These are phyloP conservation scores for Scolanthus callimorphus DNA, from an alignment of 92 coral and sea anemone genomes.

Conservation along the genomic window DNA sequence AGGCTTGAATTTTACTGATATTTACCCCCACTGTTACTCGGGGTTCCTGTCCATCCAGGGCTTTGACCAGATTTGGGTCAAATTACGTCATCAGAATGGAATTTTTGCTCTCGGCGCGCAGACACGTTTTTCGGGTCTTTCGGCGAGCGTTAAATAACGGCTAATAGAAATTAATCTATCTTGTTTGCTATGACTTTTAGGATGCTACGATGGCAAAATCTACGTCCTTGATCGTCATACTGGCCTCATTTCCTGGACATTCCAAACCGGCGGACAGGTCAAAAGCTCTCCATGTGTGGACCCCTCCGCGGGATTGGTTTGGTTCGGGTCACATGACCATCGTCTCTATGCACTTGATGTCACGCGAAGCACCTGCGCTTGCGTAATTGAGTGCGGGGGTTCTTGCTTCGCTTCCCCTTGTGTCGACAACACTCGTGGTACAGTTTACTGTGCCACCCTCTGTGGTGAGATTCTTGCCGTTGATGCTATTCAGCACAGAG, in stretches of 20 bases:
- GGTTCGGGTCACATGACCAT: slow-evolving; percentile 98
- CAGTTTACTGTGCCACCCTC: slow-evolving; percentile 71
- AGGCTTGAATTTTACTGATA: no score
- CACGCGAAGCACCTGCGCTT: slow-evolving; percentile 26
- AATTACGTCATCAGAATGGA: no score
- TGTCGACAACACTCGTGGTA: slow-evolving; percentile 41
- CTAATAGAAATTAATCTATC: no score
- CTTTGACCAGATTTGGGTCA: no score
- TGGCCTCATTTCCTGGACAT: slow-evolving; percentile 69
- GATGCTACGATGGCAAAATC: slow-evolving; percentile 95
- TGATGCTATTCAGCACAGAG: slow-evolving; percentile 27
- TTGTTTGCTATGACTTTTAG: slow-evolving; percentile 42
- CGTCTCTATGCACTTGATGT: slow-evolving; percentile 72
- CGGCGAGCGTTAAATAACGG: no score
- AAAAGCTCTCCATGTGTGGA: slow-evolving; percentile 91
- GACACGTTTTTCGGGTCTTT: no score
- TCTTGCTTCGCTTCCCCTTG: slow-evolving; percentile 93
- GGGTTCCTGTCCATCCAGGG: no score
- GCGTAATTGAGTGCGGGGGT: slow-evolving; percentile 62
- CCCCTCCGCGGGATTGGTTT: slow-evolving; percentile 73
- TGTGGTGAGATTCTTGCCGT: slow-evolving; percentile 65
- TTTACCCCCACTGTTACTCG: no score
- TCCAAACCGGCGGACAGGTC: slow-evolving; percentile 74
- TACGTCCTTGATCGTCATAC: slow-evolving; percentile 61
- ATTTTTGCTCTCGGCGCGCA: no score